These are phyloP conservation scores for Enteromius afrohamiltoni DNA, from an alignment of 2,797 vertebrate genomes.

Conservation along the genomic window DNA sequence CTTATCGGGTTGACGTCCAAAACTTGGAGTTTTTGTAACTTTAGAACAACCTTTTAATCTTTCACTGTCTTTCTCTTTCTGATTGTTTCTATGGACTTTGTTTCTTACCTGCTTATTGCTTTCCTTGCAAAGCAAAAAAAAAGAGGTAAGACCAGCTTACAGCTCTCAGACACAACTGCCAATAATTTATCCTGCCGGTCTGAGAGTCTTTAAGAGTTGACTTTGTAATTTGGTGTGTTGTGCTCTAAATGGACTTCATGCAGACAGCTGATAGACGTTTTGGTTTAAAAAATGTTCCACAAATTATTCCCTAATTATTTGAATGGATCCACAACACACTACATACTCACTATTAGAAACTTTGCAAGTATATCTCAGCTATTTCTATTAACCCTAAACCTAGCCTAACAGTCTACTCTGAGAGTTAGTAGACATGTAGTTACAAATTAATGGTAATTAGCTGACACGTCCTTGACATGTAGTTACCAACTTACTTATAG, in stretches of 20 bases:
- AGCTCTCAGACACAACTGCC: conserved; percentile 18
- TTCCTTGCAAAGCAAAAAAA: conserved; percentile 13
- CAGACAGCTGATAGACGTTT: conserved; percentile 26
- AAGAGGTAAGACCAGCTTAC: conserved; percentile 51
- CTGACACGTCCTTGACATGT: too few relatives aligned
- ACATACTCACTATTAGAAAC: too few relatives aligned
- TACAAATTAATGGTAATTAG: too few relatives aligned
- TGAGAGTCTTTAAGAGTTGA: neutral
- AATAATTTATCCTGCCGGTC: conserved; percentile 27
- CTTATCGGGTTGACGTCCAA: conserved; percentile 3
- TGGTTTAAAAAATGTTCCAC: neutral
- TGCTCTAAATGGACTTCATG: neutral
- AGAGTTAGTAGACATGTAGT: too few relatives aligned
- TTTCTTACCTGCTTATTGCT: conserved; percentile 4
- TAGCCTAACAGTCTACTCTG: too few relatives aligned
- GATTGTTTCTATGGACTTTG: neutral
- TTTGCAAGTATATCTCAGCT: too few relatives aligned
- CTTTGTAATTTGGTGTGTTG: conserved; percentile 4
- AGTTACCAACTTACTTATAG: too few relatives aligned
- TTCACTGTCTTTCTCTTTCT: neutral
- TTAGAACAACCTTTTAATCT: conserved; percentile 22
- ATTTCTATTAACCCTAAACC: too few relatives aligned
- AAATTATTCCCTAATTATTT: too few relatives aligned
- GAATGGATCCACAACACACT: too few relatives aligned
- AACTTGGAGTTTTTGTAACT: conserved; percentile 24